Percentiles rank a stretch among this genome's conserved stretches.
phyloP scores from a whole-genome alignment of 2,113 vertebrate genomes.

The Mesocricetus auratus region DNA sequence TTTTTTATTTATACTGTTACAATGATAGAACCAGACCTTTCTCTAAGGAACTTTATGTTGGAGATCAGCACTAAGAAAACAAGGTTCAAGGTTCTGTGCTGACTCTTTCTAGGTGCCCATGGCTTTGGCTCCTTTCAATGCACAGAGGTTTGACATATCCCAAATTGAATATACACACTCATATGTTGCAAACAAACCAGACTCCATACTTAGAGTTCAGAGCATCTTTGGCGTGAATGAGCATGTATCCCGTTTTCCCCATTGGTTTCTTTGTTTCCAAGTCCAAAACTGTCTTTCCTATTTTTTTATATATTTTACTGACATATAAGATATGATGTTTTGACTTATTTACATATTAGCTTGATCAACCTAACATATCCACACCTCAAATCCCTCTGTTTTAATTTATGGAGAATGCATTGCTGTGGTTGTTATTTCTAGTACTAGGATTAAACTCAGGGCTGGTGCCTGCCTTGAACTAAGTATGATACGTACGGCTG shows the following conservation, averaged over 20 bases:
- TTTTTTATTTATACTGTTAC: neutral
- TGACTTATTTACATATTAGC: neutral
- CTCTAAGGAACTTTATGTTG: neutral
- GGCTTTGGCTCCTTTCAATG: neutral
- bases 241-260: neutral
- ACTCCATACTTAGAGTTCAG: neutral
- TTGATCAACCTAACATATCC: neutral
- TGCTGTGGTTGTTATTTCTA: too few relatives aligned
- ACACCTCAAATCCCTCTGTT: neutral
- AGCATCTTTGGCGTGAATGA: neutral
- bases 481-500: neutral
- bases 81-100: neutral
- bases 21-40: neutral
- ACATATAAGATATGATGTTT: neutral
- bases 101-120: neutral
- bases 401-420: neutral
- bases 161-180: neutral
- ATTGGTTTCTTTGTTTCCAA: neutral
- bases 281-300: neutral
- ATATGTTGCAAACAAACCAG: neutral
- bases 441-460: neutral
- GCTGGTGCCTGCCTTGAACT: neutral
- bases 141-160: neutral
- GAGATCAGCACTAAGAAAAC: neutral
- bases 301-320: neutral